Conservation (phyloP, 2,113 vertebrate genomes). For the Pelodiscus sinensis region DNA sequence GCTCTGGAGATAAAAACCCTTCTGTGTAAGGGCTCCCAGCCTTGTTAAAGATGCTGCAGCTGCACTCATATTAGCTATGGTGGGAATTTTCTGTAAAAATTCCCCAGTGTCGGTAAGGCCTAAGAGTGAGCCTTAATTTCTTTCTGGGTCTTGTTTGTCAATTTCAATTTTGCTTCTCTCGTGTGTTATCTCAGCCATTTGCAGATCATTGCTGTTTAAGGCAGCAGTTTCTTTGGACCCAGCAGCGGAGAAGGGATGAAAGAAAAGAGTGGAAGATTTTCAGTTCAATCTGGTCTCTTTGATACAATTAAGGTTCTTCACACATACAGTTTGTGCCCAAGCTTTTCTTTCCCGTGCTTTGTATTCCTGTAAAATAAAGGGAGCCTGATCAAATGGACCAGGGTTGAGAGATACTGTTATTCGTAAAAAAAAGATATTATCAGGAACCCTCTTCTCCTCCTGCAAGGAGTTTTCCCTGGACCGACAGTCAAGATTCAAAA, state of each 20-base stretch:
- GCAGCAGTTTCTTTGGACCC: background rate
- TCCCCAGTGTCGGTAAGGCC: conserved; percentile 29
- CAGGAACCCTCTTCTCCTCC: background rate
- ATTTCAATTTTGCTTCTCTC: conserved; percentile 33
- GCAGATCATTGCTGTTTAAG: conserved; percentile 13
- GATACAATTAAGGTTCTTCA: background rate
- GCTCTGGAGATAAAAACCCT: conserved; percentile 64
- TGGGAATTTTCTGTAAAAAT: conserved; percentile 63
- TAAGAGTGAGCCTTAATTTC: conserved; percentile 47
- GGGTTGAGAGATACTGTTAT: background rate
- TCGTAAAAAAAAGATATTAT: background rate
- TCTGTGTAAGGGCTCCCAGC: conserved; percentile 56
- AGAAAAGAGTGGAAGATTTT: background rate
- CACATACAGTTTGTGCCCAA: background rate
- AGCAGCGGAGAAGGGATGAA: background rate
- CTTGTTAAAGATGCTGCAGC: conserved; percentile 64
- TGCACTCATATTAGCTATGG: conserved; percentile 57
- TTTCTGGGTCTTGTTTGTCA: conserved; percentile 53
- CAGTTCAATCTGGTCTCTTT: background rate
- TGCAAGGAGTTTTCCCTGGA: background rate
- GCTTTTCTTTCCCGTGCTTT: background rate
- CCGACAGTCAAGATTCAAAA: background rate
- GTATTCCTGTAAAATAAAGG: background rate
- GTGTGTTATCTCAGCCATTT: conserved; percentile 49
- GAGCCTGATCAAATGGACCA: background rate